Conservation (phyloP, 2,113 vertebrate species). For the Lepus americanus region DNA sequence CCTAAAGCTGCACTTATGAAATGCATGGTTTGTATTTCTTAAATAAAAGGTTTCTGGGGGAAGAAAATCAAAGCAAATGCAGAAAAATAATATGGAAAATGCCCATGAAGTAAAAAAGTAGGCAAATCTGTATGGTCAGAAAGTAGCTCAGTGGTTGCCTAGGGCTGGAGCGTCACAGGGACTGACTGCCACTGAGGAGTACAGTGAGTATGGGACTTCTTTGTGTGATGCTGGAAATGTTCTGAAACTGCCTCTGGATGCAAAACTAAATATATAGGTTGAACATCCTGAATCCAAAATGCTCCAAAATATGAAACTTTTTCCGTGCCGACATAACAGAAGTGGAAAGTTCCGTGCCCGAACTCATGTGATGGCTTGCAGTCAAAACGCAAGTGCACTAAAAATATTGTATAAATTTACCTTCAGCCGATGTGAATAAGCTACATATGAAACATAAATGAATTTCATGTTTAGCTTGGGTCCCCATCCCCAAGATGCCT, state of each 20-base stretch:
- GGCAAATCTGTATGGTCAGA: background rate
- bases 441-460: background rate
- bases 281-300: background rate
- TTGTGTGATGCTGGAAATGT: background rate
- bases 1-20: too few species aligned
- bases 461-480: background rate
- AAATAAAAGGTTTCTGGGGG: too few species aligned
- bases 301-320: background rate
- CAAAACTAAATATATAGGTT: constrained; percentile 23
- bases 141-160: background rate
- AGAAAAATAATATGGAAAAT: constrained; percentile 18
- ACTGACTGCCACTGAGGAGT: background rate
- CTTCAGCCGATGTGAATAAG: background rate
- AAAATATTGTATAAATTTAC: background rate
- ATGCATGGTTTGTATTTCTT: too few species aligned
- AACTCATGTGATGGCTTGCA: background rate
- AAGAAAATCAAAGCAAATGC: background rate
- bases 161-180: too few species aligned
- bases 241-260: background rate
- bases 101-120: background rate
- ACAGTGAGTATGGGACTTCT: background rate
- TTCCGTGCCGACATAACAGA: background rate
- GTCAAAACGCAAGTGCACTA: background rate
- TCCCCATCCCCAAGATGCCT: background rate
- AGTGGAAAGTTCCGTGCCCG: background rate